These are phyloP conservation scores for Grus americana DNA, from an alignment of 2,113 vertebrate genomes.

Conservation along the genomic window DNA sequence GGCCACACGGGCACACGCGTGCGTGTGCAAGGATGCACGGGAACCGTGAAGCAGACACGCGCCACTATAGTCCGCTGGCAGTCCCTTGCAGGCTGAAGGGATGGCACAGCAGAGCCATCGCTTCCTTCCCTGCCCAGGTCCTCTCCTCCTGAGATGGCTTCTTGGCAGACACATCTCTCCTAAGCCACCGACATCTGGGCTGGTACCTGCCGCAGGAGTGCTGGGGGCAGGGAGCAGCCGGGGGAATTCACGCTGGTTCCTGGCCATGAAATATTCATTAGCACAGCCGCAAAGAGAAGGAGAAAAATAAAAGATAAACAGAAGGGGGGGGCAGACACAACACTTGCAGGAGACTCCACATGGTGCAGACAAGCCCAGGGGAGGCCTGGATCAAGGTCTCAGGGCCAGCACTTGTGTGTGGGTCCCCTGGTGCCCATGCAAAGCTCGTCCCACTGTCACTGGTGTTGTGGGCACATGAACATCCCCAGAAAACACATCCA, in stretches of 20 bases:
- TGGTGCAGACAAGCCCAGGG: not conserved
- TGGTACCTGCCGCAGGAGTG: not conserved
- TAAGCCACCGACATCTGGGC: not conserved
- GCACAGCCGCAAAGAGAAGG: not conserved
- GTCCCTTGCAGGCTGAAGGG: not conserved
- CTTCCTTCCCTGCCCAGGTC: not conserved
- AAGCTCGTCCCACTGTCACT: not conserved
- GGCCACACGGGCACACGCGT: not conserved
- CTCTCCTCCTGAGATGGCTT: not conserved
- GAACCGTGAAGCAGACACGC: accelerated
- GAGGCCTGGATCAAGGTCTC: not conserved
- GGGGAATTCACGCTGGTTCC: not conserved
- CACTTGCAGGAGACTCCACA: not conserved
- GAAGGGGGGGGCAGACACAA: not conserved
- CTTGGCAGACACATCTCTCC: not conserved
- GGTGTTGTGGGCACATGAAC: accelerated
- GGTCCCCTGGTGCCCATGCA: not conserved
- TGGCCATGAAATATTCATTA: constrained; percentile 53
- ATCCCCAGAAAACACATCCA: not conserved
- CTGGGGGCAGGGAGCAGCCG: not conserved
- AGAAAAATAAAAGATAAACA: not conserved
- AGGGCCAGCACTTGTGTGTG: not conserved
- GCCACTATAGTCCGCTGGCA: accelerated
- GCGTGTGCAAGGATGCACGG: not conserved
- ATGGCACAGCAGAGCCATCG: not conserved